Conservation (phyloP, 30 jellyfish, hydroid and myxozoan species). For the Clytia hemisphaerica region DNA sequence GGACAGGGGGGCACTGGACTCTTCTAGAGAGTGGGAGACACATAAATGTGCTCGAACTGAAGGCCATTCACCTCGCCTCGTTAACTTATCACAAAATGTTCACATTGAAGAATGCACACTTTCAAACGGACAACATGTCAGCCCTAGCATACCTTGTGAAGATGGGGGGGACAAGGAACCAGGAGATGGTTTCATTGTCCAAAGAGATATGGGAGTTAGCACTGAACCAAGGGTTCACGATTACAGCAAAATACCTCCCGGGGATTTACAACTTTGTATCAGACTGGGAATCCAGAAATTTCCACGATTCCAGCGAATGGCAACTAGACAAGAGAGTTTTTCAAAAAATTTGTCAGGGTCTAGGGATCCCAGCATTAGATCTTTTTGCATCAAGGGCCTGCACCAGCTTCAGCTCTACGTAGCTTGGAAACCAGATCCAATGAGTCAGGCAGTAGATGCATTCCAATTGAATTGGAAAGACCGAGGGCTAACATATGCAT, state of each 20-base stretch:
- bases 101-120: conserved; percentile 8
- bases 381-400: conserved; percentile 40
- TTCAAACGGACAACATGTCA: conserved; percentile 26
- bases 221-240: conserved; percentile 27
- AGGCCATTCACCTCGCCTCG: conserved; percentile 19
- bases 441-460: conserved; percentile 32
- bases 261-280: conserved; percentile 8
- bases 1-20: conserved; percentile 26
- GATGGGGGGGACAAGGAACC: conserved; percentile 32
- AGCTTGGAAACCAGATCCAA: conserved; percentile 37
- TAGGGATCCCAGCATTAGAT: conserved; percentile 28
- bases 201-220: conserved; percentile 32
- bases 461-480: conserved; percentile 24
- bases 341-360: conserved; percentile 15
- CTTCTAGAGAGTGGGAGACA: conserved; percentile 3
- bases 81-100: not conserved
- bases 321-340: conserved; percentile 7
- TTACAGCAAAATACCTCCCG: conserved; percentile 34
- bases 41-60: conserved; percentile 26
- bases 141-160: conserved; percentile 5
- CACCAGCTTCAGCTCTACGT: conserved; percentile 29
- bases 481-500: conserved; percentile 29
- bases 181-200: conserved; percentile 12
- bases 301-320: conserved; percentile 43
- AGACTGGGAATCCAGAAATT: conserved; percentile 29